A percentile compares a stretch with the other conserved stretches of the same genome.
These are phyloP conservation scores for Anthopleura sola DNA, from an alignment of 64 coral and sea anemone genomes.

Conservation along the genomic window DNA sequence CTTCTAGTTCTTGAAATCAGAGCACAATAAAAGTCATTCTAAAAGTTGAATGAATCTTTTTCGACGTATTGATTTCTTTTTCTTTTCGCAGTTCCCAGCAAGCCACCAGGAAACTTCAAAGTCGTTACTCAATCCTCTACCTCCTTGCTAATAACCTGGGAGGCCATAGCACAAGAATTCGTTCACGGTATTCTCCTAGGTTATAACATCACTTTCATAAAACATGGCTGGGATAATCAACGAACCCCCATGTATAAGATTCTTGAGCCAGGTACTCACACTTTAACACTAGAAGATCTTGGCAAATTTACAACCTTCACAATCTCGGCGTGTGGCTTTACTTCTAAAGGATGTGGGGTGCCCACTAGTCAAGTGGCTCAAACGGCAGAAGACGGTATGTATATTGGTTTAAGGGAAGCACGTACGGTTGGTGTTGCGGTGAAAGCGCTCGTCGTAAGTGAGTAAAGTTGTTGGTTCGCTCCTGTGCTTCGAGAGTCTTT, in stretches of 20 bases:
- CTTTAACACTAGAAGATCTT: conserved; percentile 4
- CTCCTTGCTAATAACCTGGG: conserved; percentile 24
- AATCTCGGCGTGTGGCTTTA: conserved; percentile 40
- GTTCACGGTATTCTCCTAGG: conserved; percentile 62
- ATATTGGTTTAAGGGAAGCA: too few species aligned
- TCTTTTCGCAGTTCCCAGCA: conserved; percentile 23
- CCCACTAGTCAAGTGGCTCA: neutral
- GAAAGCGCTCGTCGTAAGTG: too few species aligned
- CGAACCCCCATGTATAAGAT: neutral
- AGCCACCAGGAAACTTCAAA: conserved; percentile 9
- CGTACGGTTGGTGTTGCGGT: too few species aligned
- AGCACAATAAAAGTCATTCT: too few species aligned
- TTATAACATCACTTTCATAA: conserved; percentile 55
- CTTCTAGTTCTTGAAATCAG: too few species aligned
- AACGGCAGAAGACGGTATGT: conserved; percentile 72
- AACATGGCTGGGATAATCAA: conserved; percentile 13
- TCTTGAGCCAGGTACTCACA: neutral
- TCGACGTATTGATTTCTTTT: neutral
- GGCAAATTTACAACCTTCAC: conserved; percentile 32
- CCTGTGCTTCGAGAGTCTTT: too few species aligned
- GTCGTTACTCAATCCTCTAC: conserved; percentile 5
- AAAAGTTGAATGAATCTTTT: neutral
- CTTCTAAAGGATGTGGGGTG: conserved; percentile 72
- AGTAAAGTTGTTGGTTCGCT: too few species aligned
- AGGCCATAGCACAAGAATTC: conserved; percentile 41